A percentile compares a stretch with the other conserved stretches of the same genome.
phyloP scores from a whole-genome alignment of 2,888 invertebrate genomes.

The Apantesis nais region DNA sequence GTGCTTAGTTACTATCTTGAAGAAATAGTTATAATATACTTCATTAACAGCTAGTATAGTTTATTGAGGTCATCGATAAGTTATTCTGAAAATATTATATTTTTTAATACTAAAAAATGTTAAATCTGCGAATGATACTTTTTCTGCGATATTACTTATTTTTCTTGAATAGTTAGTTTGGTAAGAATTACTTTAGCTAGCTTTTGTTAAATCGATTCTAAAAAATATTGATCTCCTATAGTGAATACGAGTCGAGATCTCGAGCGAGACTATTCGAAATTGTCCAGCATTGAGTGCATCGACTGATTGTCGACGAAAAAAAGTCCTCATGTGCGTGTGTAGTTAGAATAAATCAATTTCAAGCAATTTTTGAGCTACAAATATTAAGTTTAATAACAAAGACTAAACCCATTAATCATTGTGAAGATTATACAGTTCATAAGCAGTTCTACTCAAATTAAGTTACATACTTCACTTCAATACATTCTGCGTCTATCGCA shows the following conservation, averaged over 20 bases:
- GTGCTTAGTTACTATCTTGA: too few relatives aligned
- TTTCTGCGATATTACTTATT: too few relatives aligned
- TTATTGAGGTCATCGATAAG: background rate
- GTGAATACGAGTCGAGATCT: background rate
- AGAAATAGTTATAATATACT: too few relatives aligned
- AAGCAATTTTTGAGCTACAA: constrained; percentile 61
- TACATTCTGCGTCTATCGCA: constrained; percentile 84
- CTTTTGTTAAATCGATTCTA: background rate
- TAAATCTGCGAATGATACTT: background rate
- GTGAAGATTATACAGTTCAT: constrained; percentile 42
- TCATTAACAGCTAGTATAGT: too few relatives aligned
- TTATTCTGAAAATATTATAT: background rate
- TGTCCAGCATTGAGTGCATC: constrained; percentile 19
- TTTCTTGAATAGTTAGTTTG: background rate
- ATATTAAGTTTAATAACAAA: constrained; percentile 53
- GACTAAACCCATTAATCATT: constrained; percentile 43
- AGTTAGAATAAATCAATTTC: constrained; percentile 65
- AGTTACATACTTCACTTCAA: constrained; percentile 63
- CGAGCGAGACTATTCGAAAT: background rate
- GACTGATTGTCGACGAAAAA: constrained; percentile 55
- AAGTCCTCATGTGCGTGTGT: constrained; percentile 78
- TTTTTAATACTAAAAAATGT: background rate
- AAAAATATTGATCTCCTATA: background rate
- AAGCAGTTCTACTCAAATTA: constrained; percentile 57
- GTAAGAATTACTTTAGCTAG: background rate